Base-by-base conservation (phyloP, 2,113 vertebrate species). In the Rhinichthys klamathensis region DNA sequence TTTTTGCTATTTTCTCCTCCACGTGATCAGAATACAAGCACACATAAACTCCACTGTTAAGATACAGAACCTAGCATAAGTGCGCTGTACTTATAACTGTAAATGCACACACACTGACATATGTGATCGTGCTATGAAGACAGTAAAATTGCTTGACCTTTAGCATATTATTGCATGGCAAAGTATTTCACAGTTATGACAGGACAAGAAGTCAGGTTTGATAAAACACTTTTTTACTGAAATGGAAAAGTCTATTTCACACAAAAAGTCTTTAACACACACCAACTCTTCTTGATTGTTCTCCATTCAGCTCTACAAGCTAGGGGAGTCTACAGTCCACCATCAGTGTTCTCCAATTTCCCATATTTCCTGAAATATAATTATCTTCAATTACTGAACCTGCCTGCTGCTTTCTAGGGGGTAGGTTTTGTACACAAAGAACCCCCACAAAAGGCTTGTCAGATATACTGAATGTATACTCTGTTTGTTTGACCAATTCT, bases 301-400 rank as follows among this genome's bases (percentile, higher is more conserved):
- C 67, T 84, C 65, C 18, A 10, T 73, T 83, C 79, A 86, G 32
- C 82, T 74, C 41, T 67, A 25, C 63, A 32, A 80, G 65, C n/a
- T 83, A 60, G 80, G 78, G 49, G 44, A 75, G 58, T 78, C 80
- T 82, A 38, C 49, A 44, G 44, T 67, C 86, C 87, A 60, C 38
- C 63, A 82, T 69, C 89, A 90, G 89, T 83, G 88, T 87, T 91
- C 88, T 92, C 88, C 86, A 85, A 92, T 90, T 89, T 89, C 87
- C 63, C 32, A 51, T 41, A 80, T 85, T 30, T 72, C 89, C 88
- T 89, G 85, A 89, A 92, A 92, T 92, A 80, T 88, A 92, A 92
- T 92, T 91, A 93, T 82, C 90, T 88, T 65, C 89, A 92, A 91
- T 93, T 91, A 90, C 89, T 84, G 79, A 30, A 87, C 81, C 83